Base-by-base conservation (phyloP, 2,888 invertebrate genomes). In the Platynereis dumerilii region DNA sequence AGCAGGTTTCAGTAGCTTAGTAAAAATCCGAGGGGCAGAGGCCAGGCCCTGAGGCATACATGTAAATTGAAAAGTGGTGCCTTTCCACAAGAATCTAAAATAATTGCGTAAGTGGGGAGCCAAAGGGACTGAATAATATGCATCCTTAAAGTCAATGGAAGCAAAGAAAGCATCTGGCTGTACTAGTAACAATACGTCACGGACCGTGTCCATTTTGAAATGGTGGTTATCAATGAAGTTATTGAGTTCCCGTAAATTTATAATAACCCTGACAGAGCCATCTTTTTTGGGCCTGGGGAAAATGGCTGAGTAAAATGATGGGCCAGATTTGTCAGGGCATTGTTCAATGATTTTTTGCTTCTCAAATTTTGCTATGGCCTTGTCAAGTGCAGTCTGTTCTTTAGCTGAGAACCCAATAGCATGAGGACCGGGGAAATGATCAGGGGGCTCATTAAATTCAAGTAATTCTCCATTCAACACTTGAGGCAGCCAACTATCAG, bases 181-280 rank as follows among this genome's bases (percentile, higher is more conserved):
- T 17, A 60, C 53, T 2, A 60, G 53, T 2, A 28, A 5, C 2
- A 54, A 20, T 15, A 17, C n/a, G 10, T 26, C 17, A 5, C 53
- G 26, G n/a, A 60, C 10, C 17, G 26, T 60, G 39, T 54, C 34
- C 60, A 60, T 60, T 54, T 60, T 60, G 29, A 60, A 60, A 60
- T 60, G 60, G 3, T 29, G 12, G 39, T 60, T 29, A 2, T 20
- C 34, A 12, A 60, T 53, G 39, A 5, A 54, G 5, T 34, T 34
- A 34, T 60, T 60, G 24, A 60, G 29, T 5, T 34, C 20, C 26
- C 10, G 7, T 53, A 60, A 54, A 53, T 29, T 60, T 20, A 54
- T 20, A 28, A 54, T 34, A 7, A 34, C 34, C 12, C 34, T 34
- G 34, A 34, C 34, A 34, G 34, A 5, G 7, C 34, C 34, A 12